Evolutionary conservation across 2,113 vertebrate genomes (phyloP), one percentile per base, ranked within the genome.

Genomic region (Menura novaehollandiae): DNA sequence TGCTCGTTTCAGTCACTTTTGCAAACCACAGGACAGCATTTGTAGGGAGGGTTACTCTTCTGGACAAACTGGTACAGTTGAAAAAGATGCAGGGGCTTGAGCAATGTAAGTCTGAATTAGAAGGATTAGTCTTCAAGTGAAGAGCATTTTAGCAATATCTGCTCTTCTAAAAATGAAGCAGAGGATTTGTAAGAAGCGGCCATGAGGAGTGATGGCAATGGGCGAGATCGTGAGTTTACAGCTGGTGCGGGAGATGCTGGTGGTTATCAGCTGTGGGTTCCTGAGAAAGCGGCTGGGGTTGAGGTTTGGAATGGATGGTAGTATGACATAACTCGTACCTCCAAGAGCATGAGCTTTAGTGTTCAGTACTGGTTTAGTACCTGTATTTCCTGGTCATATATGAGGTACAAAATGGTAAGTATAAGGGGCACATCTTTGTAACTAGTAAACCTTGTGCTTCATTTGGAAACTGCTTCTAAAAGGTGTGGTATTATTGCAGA

Each of bases 291-390:
- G 62, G 46, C 23, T 35, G 30, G 26, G 22, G 4, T 75, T 72
- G 59, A 63, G 47, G 23, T 24, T 44, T 43, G 14, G 63, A 80
- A 32, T 1, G 1, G 52, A 35, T 35, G 1, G 0, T 11, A 41
- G 35, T 26, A 19, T 33, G 51, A 21, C 15, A 0, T 66, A 53
- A 69, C 28, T 37, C 0, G 1, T 46, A 30, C 22, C 15, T 64
- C 35, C 28, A 83, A 64, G 56, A 83, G 33, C 46, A 9, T 39
- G 49, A 52, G 32, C 15, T 52, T 82, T 49, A 51, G 9, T 49
- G 62, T 64, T 79, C 39, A 39, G 7, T 46, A 33, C 23, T 60
- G 15, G 28, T 51, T 76, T 67, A 52, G 10, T 64, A 19, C 55
- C 11, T 75, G 0, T 28, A 69, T 75, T 84, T 90, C 56, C 35